Evolutionary conservation across 1,140 invertebrate genomes (phyloP), one percentile per base, ranked within the genome.

Genomic region (Stegodyphus dumicola): DNA sequence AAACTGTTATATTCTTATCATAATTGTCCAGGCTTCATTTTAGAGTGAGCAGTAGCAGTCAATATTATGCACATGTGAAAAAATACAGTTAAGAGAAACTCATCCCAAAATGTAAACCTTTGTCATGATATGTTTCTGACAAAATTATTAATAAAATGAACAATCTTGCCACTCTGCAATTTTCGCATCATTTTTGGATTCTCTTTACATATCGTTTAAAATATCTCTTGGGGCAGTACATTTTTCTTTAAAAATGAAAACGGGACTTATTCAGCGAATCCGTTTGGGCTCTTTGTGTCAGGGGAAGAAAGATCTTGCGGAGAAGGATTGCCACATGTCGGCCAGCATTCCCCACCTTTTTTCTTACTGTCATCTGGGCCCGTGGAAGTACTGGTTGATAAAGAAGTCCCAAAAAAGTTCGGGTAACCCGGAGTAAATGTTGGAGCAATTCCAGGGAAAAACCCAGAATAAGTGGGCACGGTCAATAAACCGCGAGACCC

Each of bases 251-350:
- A 60, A 10, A 60, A 60, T 60, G 56, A 60, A 60, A 10, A 10
- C 15, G 56, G 1, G 56, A 15, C 1, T 85, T 49, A 85, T 6
- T 85, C 84, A 17, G 53, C 75, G 69, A 70, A 86, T 7, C 84
- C 84, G 56, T 86, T 86, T 11, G 85, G 85, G 54, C 85, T 86
- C 52, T 86, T 86, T 3, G 77, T 77, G 49, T 86, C 85, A 1
- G 85, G 77, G 9, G 85, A 86, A 33, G 85, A 86, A 11, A 86
- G n/a, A 54, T 86, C 85, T 76, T 86, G 85, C 0, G 85, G 85
- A 11, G 85, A 86, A 18, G 77, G 73, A 15, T 86, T 77, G 13
- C 64, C 64, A 73, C 84, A 86, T 2, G 77, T 67, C 7, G 70
- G 67, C 85, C 85, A 86, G 15, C 77, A 80, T 10, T 86, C 85